Conservation (phyloP, 2,797 vertebrate genomes). For the Micrastur ruficollis region DNA sequence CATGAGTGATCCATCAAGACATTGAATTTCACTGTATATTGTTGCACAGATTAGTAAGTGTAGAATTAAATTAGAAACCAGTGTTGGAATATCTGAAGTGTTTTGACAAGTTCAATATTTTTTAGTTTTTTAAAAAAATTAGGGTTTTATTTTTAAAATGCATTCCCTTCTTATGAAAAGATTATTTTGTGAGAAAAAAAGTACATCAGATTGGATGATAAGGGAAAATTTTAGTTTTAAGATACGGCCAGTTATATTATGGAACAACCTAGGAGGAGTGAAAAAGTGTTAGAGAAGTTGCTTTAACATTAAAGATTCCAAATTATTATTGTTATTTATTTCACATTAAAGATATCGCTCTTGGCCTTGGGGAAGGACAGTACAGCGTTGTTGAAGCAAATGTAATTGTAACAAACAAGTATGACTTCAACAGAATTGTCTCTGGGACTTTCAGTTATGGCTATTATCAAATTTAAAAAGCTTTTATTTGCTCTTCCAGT, state of each 20-base stretch:
- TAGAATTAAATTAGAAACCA: constrained; percentile 73
- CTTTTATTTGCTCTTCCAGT: not conserved
- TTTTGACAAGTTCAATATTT: constrained; percentile 9
- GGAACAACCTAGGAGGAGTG: not conserved
- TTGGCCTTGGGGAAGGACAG: not conserved
- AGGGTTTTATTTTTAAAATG: not conserved
- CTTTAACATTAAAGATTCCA: not conserved
- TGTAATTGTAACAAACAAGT: not conserved
- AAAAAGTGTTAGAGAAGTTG: not conserved
- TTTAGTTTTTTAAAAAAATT: not conserved
- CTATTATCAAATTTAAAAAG: not conserved
- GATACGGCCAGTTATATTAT: not conserved
- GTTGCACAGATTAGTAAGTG: constrained; percentile 49
- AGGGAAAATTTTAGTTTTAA: not conserved
- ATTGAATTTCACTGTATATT: constrained; percentile 67
- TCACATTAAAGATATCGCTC: not conserved
- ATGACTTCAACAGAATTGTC: not conserved
- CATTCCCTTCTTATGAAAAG: not conserved
- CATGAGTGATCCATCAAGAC: constrained; percentile 79
- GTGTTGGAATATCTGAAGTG: constrained; percentile 40
- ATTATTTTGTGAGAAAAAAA: not conserved
- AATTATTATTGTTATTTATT: not conserved
- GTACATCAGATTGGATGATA: not conserved
- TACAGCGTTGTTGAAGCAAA: not conserved
- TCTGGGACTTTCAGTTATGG: not conserved